phyloP scores from a whole-genome alignment of 2,888 invertebrate genomes.

The Stenchaetothrips biformis region DNA sequence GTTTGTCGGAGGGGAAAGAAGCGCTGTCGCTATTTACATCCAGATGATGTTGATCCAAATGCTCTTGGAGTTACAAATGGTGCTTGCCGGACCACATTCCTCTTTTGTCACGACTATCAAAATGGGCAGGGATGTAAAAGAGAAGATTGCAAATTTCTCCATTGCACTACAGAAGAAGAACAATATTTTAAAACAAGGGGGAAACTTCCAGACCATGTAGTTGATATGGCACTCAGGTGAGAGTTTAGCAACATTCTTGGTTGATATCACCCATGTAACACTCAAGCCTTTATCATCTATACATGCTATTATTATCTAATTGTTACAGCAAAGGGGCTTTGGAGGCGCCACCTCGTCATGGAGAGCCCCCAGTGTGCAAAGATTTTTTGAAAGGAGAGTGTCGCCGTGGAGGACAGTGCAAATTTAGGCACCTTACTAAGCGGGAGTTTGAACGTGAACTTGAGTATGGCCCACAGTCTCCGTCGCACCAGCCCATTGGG shows the following conservation, averaged over 20 bases:
- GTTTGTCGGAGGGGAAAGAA: slow-evolving; percentile 51
- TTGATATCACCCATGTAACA: neutral
- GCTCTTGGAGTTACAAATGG: slow-evolving; percentile 32
- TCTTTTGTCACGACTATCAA: slow-evolving; percentile 65
- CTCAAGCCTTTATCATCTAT: neutral
- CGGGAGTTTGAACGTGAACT: slow-evolving; percentile 30
- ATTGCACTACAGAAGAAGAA: slow-evolving; percentile 69
- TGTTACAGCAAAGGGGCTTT: slow-evolving; percentile 50
- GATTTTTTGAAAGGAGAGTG: slow-evolving; percentile 57
- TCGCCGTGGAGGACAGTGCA: slow-evolving; percentile 47
- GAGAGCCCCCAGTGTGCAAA: slow-evolving; percentile 55
- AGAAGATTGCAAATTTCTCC: slow-evolving; percentile 69
- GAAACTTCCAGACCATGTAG: slow-evolving; percentile 59
- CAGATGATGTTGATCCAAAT: slow-evolving; percentile 34
- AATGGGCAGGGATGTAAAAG: slow-evolving; percentile 69
- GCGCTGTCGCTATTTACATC: slow-evolving; percentile 38
- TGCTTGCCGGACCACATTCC: slow-evolving; percentile 42
- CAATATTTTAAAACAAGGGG: slow-evolving; percentile 68
- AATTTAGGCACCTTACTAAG: slow-evolving; percentile 49
- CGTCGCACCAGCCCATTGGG: neutral
- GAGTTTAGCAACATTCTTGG: slow-evolving; percentile 24
- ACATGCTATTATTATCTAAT: neutral
- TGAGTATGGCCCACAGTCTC: neutral
- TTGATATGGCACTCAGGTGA: slow-evolving; percentile 43
- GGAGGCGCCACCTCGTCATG: slow-evolving; percentile 51